Percentiles rank a stretch among this genome's conserved stretches.
Evolutionary conservation across 30 jellyfish, hydroid and myxozoan genomes (phyloP).

Genomic region (Morbakka virulenta): DNA sequence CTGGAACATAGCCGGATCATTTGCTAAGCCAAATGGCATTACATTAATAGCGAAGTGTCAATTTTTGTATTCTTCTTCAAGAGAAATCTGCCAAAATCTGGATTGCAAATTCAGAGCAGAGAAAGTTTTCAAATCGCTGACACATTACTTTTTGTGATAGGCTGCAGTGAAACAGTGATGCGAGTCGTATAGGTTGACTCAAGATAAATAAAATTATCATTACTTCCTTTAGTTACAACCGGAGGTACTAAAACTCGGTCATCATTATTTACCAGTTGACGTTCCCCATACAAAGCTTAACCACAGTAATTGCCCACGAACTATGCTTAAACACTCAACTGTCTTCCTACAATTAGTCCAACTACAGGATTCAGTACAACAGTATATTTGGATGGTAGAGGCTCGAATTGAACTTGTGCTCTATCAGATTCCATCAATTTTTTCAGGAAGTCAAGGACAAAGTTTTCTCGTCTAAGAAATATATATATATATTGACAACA

Average conservation of each 20-base stretch:
- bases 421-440: background rate
- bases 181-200: constrained; percentile 8
- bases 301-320: background rate
- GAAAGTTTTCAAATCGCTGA: too few relatives aligned
- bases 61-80: constrained; percentile 4
- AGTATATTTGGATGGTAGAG: too few relatives aligned
- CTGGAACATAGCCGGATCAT: constrained; percentile 46
- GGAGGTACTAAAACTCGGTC: constrained; percentile 12
- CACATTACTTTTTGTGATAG: constrained; percentile 14
- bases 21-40: constrained; percentile 46
- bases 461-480: background rate
- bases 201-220: background rate
- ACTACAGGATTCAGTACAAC: background rate
- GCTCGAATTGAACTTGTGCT: too few relatives aligned
- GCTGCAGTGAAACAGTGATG: constrained; percentile 10
- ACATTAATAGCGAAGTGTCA: constrained; percentile 3
- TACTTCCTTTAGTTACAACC: background rate
- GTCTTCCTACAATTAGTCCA: background rate
- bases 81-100: constrained; percentile 60
- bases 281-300: background rate
- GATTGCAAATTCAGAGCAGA: constrained; percentile 29
- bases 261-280: background rate
- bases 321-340: background rate
- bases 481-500: too few relatives aligned
- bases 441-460: background rate